Evolutionary conservation across 2,797 vertebrate genomes (phyloP).

Genomic region (Syndactyla subalaris): DNA sequence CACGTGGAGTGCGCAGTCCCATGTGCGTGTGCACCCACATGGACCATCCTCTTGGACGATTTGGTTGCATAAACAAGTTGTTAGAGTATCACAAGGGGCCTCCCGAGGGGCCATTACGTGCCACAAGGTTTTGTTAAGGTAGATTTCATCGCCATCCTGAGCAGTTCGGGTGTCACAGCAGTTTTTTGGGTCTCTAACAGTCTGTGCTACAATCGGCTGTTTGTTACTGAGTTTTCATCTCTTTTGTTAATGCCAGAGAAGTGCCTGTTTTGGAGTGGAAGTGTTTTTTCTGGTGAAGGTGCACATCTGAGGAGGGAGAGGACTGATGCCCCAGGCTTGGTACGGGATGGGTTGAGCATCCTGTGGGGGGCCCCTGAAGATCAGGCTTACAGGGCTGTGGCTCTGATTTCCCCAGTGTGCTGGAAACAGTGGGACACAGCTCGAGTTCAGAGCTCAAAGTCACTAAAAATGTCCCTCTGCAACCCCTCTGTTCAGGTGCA

Average conservation of each 20-base stretch:
- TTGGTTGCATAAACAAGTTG: background rate
- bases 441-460: background rate
- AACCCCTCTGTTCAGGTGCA: rapidly evolving
- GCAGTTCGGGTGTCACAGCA: background rate
- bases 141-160: background rate
- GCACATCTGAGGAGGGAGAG: background rate
- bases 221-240: background rate
- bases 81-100: background rate
- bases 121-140: background rate
- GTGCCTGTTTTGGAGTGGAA: background rate
- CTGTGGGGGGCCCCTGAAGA: background rate
- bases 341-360: background rate
- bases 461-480: background rate
- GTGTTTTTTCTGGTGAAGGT: background rate
- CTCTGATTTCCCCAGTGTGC: background rate
- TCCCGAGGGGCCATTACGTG: background rate
- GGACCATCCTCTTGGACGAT: background rate
- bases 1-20: background rate
- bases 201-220: background rate
- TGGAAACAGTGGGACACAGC: background rate
- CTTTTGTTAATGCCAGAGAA: background rate
- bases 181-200: background rate
- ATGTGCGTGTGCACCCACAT: rapidly evolving
- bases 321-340: background rate
- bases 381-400: background rate